Percentiles rank a stretch among this genome's conserved stretches.
Conservation (phyloP, 2,113 vertebrate genomes). For the Galbula dea region DNA sequence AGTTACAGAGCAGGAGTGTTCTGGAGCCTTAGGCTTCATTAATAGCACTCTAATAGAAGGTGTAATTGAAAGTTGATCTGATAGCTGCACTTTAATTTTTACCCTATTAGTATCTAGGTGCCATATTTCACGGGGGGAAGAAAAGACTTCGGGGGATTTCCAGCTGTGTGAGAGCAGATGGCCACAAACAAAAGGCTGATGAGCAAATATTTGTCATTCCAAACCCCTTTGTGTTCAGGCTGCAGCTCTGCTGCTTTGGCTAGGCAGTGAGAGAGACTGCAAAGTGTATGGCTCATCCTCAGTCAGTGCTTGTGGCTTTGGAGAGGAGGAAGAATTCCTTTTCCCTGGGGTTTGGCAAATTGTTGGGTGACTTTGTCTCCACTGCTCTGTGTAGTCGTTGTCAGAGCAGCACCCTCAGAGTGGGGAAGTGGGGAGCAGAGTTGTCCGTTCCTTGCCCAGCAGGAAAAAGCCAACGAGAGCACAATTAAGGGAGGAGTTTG, state of each 20-base stretch:
- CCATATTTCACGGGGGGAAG: not conserved
- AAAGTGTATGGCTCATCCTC: not conserved
- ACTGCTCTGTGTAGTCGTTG: fast-evolving
- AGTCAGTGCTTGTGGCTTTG: not conserved
- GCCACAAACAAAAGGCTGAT: not conserved
- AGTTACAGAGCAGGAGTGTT: not conserved
- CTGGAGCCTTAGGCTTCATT: not conserved
- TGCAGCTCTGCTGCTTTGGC: not conserved
- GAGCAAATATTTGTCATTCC: not conserved
- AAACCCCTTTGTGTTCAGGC: not conserved
- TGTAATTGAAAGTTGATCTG: not conserved
- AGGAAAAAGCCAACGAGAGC: not conserved
- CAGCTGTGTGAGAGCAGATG: not conserved
- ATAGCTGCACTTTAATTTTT: not conserved
- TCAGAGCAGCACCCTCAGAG: not conserved
- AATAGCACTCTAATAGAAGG: not conserved
- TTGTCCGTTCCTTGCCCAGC: fast-evolving
- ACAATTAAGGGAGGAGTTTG: fast-evolving
- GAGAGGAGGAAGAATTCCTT: too few relatives aligned
- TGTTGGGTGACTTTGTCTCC: fast-evolving
- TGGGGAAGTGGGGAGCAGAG: too few relatives aligned
- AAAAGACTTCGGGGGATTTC: not conserved
- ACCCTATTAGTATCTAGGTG: not conserved
- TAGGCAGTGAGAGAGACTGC: fast-evolving
- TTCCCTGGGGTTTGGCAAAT: fast-evolving